Evolutionary conservation across 2,113 vertebrate genomes (phyloP).

Genomic region (Myxocyprinus asiaticus): DNA sequence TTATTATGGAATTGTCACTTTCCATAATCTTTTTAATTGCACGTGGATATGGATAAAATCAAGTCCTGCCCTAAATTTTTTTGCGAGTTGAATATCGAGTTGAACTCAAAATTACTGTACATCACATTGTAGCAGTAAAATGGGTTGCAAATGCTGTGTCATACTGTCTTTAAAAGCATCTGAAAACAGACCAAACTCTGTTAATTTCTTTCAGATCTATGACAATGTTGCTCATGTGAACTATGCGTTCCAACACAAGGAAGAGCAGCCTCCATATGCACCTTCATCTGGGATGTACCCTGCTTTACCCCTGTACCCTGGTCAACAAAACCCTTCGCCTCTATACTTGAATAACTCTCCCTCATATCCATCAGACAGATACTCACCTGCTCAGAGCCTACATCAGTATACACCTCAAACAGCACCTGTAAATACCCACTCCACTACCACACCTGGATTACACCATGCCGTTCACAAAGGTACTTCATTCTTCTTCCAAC

Average conservation of each 20-base stretch:
- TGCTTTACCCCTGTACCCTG: neutral
- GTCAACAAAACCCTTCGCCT: neutral
- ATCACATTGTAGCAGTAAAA: too few species aligned
- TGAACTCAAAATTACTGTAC: too few species aligned
- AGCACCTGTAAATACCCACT: slow-evolving; percentile 57
- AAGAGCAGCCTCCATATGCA: slow-evolving; percentile 29
- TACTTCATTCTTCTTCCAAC: slow-evolving; percentile 4
- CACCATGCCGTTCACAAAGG: slow-evolving; percentile 20
- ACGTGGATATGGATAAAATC: too few species aligned
- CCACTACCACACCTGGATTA: slow-evolving; percentile 31
- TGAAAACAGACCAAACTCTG: neutral
- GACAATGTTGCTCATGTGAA: slow-evolving; percentile 58
- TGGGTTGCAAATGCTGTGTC: too few species aligned
- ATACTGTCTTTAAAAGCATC: neutral
- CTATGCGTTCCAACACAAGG: slow-evolving; percentile 57
- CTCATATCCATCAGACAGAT: neutral
- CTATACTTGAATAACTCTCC: neutral
- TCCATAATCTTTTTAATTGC: too few species aligned
- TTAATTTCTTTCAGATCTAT: slow-evolving; percentile 44
- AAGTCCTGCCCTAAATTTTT: too few species aligned
- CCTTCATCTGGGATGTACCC: slow-evolving; percentile 44
- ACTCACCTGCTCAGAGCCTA: slow-evolving; percentile 12
- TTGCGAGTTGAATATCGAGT: too few species aligned
- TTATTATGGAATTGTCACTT: too few species aligned
- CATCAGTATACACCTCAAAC: slow-evolving; percentile 39